Percentiles rank a stretch among this genome's conserved stretches.
phyloP scores from a whole-genome alignment of 2,113 vertebrate species.

The Solea solea region DNA sequence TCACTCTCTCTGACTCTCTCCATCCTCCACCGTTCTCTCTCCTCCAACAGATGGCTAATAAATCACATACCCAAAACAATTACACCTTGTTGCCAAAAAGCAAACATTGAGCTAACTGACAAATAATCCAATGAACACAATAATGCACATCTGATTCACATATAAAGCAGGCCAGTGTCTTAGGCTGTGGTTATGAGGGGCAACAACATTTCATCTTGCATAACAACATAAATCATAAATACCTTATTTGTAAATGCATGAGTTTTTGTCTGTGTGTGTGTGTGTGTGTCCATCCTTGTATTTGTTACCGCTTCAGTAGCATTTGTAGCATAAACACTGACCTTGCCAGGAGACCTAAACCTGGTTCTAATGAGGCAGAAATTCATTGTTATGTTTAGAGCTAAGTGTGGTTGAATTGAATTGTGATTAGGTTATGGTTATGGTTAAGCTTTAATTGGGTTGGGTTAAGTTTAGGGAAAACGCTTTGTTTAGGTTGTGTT shows the following conservation, averaged over 20 bases:
- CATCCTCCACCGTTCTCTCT: not conserved
- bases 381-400: too few species aligned
- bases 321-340: too few species aligned
- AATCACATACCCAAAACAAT: constrained; percentile 90
- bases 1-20: not conserved
- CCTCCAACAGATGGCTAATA: constrained; percentile 85
- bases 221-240: constrained; percentile 23
- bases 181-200: constrained; percentile 16
- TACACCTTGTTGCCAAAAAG: constrained; percentile 87
- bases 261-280: not conserved
- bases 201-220: constrained; percentile 26
- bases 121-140: constrained; percentile 35
- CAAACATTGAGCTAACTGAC: constrained; percentile 85
- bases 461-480: too few species aligned
- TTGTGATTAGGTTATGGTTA: too few species aligned
- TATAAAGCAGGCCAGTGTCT: not conserved
- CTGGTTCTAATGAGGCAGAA: too few species aligned
- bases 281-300: not conserved
- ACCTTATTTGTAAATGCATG: not conserved
- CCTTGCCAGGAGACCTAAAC: too few species aligned
- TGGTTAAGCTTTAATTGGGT: too few species aligned
- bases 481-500: too few species aligned
- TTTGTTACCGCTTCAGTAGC: too few species aligned
- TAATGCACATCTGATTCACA: constrained; percentile 11
- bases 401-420: too few species aligned